Evolutionary conservation across 2,888 invertebrate species (phyloP).

Genomic region (Scaptomyza flava): DNA sequence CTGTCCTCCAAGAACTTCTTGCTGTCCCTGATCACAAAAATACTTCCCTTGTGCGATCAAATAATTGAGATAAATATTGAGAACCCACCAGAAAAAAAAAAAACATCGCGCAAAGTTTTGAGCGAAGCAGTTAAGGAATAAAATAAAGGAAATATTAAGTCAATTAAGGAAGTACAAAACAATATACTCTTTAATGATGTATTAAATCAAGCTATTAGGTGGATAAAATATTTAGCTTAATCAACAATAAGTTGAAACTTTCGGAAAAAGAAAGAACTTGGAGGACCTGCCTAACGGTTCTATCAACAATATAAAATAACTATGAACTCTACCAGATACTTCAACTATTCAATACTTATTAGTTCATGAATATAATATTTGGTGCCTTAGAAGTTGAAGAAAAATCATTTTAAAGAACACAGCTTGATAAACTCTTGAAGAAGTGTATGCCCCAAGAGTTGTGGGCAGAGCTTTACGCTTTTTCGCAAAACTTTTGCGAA

Average conservation of each 20-base stretch:
- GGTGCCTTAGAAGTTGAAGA: background rate
- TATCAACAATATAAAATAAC: too few relatives aligned
- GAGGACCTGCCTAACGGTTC: too few relatives aligned
- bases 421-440: background rate
- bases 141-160: slow-evolving; percentile 1
- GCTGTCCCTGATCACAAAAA: slow-evolving; percentile 2
- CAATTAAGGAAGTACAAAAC: background rate
- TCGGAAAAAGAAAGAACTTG: too few relatives aligned
- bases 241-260: too few relatives aligned
- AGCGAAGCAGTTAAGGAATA: slow-evolving; percentile 9
- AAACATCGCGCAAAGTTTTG: too few relatives aligned
- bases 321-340: too few relatives aligned
- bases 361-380: too few relatives aligned
- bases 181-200: background rate
- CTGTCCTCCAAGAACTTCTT: slow-evolving; percentile 3
- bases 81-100: slow-evolving; percentile 17
- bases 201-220: too few relatives aligned
- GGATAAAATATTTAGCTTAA: too few relatives aligned
- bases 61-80: slow-evolving; percentile 80
- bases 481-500: slow-evolving; percentile 61
- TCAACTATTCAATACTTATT: too few relatives aligned
- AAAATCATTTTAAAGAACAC: too few relatives aligned
- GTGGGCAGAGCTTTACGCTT: slow-evolving; percentile 69
- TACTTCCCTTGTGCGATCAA: slow-evolving; percentile 66
- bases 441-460: slow-evolving; percentile 50